Evolutionary conservation across 1,140 invertebrate genomes (phyloP), one percentile per base, ranked within the genome.

Genomic region (Zaprionus kolodkinae): DNA sequence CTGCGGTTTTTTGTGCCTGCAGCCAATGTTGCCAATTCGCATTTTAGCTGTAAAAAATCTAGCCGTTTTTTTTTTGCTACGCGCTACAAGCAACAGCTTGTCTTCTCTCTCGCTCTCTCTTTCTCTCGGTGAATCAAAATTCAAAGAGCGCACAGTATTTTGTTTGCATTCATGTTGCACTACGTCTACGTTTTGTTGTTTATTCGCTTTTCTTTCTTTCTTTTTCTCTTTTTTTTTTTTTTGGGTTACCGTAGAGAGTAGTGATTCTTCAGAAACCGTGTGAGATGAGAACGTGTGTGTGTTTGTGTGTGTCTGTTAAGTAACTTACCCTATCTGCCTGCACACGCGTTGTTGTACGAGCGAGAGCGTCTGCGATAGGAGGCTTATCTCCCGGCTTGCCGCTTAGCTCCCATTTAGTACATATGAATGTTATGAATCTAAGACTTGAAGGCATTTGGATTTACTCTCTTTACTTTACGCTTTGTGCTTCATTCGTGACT

Each of bases 11-110:
- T 17, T 43, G 6, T 43, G 40, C 40, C 40, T 43, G 27, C 40
- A 30, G 60, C 43, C 27, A 35, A 17, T 62, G 60, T n/a, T 48
- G 60, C 40, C 43, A 17, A 48, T 62, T 62, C 43, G 40, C 25
- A 48, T 27, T 17, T 11, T 33, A 48, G 30, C 52, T 25, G 21
- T 25, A n/a, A 55, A n/a, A 55, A 55, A 55, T 55, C 27, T 55
- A n/a, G 52, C 40, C 40, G 2, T 55, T 55, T 55, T 55, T 62
- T n/a, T n/a, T n/a, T n/a, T n/a, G n/a, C n/a, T 17, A 0, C 17
- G 15, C 17, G 6, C 17, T 17, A 9, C 45, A 17, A n/a, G 4
- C 43, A 17, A 6, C 3, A 5, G 36, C 36, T 38, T 45, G n/a
- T 7, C 17, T 13, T 0, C 10, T 15, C 43, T 9, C 10, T 45